These are phyloP conservation scores for Peromyscus polionotus DNA, from an alignment of 2,113 vertebrate genomes.

Conservation along the genomic window DNA sequence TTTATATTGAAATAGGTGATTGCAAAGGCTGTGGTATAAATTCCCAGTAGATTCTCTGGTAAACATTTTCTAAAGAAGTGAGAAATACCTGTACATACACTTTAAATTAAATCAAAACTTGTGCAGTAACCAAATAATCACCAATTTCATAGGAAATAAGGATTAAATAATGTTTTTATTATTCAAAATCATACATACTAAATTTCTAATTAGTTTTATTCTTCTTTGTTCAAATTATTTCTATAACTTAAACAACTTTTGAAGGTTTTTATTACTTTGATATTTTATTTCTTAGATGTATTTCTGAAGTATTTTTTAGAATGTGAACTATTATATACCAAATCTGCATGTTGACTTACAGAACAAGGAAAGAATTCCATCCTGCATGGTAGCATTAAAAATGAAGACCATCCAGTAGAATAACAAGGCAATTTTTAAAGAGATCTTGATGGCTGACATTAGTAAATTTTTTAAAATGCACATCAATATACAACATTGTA, in stretches of 20 bases:
- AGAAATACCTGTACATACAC: not conserved
- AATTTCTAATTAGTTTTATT: conserved; percentile 19
- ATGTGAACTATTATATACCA: no score
- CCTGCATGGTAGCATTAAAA: not conserved
- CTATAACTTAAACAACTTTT: not conserved
- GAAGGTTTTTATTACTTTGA: not conserved
- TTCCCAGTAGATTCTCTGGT: not conserved
- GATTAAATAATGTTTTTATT: not conserved
- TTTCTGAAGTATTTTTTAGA: not conserved
- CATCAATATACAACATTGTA: not conserved
- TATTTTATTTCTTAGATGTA: not conserved
- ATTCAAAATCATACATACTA: not conserved
- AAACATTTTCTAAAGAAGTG: not conserved
- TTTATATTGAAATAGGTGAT: not conserved
- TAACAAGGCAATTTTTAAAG: not conserved
- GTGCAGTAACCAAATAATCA: not conserved
- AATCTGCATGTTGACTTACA: not conserved
- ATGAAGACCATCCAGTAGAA: not conserved
- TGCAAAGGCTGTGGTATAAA: conserved; percentile 1
- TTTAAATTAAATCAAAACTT: not conserved
- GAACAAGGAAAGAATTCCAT: not conserved
- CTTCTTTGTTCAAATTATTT: not conserved
- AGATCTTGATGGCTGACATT: not conserved
- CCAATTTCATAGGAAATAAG: not conserved
- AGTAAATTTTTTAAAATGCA: not conserved